These are phyloP conservation scores for Bombus balteatus DNA, from an alignment of 1,140 invertebrate genomes.

Conservation along the genomic window DNA sequence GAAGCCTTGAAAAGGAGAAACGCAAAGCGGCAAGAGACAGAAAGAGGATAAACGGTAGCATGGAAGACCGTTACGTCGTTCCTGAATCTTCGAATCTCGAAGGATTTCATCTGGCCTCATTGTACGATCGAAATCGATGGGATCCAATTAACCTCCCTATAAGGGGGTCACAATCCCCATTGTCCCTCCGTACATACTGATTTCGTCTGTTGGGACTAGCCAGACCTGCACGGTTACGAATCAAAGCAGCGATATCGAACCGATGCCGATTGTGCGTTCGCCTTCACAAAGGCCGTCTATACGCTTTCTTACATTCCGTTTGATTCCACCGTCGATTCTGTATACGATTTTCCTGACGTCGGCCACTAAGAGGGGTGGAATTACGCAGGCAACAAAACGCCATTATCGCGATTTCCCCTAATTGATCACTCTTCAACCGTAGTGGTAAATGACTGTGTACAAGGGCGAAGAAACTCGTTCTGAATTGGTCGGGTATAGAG, in stretches of 20 bases:
- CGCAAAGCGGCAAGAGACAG: background rate
- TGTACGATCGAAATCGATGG: slow-evolving; percentile 74
- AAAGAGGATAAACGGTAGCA: slow-evolving; percentile 21
- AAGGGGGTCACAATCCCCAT: slow-evolving; percentile 67
- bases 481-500: background rate
- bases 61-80: slow-evolving; percentile 59
- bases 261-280: slow-evolving; percentile 12
- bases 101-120: slow-evolving; percentile 69
- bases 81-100: slow-evolving; percentile 27
- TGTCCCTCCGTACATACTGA: slow-evolving; percentile 70
- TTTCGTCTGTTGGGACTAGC: slow-evolving; percentile 44
- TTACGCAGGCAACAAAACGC: slow-evolving; percentile 51
- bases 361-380: background rate
- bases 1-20: slow-evolving; percentile 2
- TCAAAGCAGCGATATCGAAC: slow-evolving; percentile 54
- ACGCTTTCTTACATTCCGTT: slow-evolving; percentile 72
- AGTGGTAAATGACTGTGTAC: slow-evolving; percentile 24
- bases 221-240: slow-evolving; percentile 16
- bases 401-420: slow-evolving; percentile 74
- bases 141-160: slow-evolving; percentile 77
- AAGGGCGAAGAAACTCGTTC: background rate
- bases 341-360: slow-evolving; percentile 39
- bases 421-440: slow-evolving; percentile 67
- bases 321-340: slow-evolving; percentile 52
- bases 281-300: slow-evolving; percentile 46